Evolutionary conservation across 2,888 invertebrate genomes (phyloP).

Genomic region (Tanypteryx hageni): DNA sequence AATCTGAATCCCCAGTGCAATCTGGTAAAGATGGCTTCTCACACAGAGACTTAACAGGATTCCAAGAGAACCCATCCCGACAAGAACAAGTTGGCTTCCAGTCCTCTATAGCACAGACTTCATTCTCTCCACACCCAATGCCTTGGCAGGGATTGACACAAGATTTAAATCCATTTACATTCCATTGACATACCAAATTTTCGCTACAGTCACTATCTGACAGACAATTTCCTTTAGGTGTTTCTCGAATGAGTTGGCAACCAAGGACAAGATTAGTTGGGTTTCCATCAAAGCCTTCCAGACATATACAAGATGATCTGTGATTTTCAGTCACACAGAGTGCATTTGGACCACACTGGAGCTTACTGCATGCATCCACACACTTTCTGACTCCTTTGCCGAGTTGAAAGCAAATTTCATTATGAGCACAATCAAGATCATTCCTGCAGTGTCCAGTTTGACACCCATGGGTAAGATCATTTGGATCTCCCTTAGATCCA

Average conservation of each 20-base stretch:
- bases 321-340: slow-evolving; percentile 90
- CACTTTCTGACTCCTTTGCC: slow-evolving; percentile 88
- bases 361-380: slow-evolving; percentile 90
- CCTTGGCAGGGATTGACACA: slow-evolving; percentile 89
- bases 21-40: slow-evolving; percentile 93
- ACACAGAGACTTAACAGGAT: slow-evolving; percentile 87
- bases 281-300: slow-evolving; percentile 88
- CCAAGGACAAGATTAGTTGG: slow-evolving; percentile 88
- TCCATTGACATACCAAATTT: slow-evolving; percentile 83
- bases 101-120: slow-evolving; percentile 84
- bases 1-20: slow-evolving; percentile 84
- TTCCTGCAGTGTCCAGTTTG: slow-evolving; percentile 86
- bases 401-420: slow-evolving; percentile 92
- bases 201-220: slow-evolving; percentile 84
- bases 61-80: slow-evolving; percentile 87
- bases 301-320: slow-evolving; percentile 90
- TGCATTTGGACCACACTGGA: slow-evolving; percentile 94
- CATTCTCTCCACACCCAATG: slow-evolving; percentile 89
- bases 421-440: slow-evolving; percentile 88
- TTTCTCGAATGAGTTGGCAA: slow-evolving; percentile 84
- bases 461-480: slow-evolving; percentile 84
- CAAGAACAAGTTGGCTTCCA: slow-evolving; percentile 89
- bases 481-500: slow-evolving; percentile 86
- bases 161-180: slow-evolving; percentile 80
- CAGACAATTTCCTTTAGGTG: slow-evolving; percentile 80